These are phyloP conservation scores for Psilanteris sp. DNA, from an alignment of 1,140 invertebrate genomes.

Conservation along the genomic window DNA sequence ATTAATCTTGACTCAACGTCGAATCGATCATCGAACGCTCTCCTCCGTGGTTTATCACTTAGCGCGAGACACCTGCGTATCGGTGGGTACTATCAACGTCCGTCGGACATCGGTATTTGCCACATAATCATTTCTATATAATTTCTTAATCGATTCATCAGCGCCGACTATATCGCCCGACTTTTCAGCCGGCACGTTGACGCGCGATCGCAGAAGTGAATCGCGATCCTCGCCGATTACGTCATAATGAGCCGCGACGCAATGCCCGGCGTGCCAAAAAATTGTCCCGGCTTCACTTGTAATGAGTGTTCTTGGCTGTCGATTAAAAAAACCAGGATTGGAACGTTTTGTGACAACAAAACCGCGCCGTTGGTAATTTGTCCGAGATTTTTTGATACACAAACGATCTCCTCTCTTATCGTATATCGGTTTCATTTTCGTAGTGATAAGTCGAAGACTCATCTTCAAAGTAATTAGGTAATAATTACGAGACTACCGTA, in stretches of 20 bases:
- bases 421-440: slow-evolving; percentile 69
- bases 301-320: slow-evolving; percentile 8
- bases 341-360: slow-evolving; percentile 19
- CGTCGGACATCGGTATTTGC: slow-evolving; percentile 28
- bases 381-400: slow-evolving; percentile 28
- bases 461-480: slow-evolving; percentile 75
- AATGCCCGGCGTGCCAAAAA: too few species aligned
- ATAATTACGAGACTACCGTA: slow-evolving; percentile 73
- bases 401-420: slow-evolving; percentile 46
- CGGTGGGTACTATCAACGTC: slow-evolving; percentile 30
- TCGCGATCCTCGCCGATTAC: background rate
- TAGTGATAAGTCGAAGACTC: slow-evolving; percentile 63
- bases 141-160: slow-evolving; percentile 48
- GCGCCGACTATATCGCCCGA: slow-evolving; percentile 16
- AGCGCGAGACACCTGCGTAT: background rate
- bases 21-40: slow-evolving; percentile 27
- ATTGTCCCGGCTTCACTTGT: background rate
- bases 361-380: slow-evolving; percentile 18
- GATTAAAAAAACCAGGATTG: slow-evolving; percentile 1
- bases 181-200: slow-evolving; percentile 1
- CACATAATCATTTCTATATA: slow-evolving; percentile 43
- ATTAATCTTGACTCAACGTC: slow-evolving; percentile 21
- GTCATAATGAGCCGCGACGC: background rate
- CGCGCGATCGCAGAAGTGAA: slow-evolving; percentile 14
- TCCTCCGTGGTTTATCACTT: slow-evolving; percentile 36